Conservation (phyloP, 2,113 vertebrate genomes). For the Aptenodytes forsteri region DNA sequence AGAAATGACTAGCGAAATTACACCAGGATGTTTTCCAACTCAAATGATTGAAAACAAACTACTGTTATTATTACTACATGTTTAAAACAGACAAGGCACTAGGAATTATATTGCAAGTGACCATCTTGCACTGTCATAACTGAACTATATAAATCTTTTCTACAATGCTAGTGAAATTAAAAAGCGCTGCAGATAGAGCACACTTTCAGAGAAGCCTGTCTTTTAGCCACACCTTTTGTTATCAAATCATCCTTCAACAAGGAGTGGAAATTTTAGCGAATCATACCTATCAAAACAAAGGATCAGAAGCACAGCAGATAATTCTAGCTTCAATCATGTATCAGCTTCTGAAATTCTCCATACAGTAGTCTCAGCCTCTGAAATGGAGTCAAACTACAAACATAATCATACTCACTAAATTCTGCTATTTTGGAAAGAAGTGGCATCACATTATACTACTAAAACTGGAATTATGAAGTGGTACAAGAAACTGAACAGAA, state of each 20-base stretch:
- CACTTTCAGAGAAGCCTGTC: not conserved
- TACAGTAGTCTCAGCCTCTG: not conserved
- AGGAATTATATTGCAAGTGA: not conserved
- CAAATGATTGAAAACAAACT: not conserved
- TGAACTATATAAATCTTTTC: not conserved
- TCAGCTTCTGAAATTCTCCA: not conserved
- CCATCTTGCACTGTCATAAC: not conserved
- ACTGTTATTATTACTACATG: not conserved
- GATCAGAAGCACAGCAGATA: not conserved
- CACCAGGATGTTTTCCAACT: not conserved
- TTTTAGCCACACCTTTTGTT: not conserved
- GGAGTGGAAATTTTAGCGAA: not conserved
- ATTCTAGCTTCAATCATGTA: not conserved
- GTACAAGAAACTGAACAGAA: not conserved
- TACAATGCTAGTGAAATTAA: not conserved
- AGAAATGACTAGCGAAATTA: not conserved
- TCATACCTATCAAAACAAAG: not conserved
- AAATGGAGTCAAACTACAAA: slow-evolving; percentile 38
- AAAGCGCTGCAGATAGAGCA: not conserved
- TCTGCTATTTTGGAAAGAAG: not conserved
- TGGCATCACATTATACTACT: not conserved
- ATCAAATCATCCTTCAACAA: slow-evolving; percentile 10
- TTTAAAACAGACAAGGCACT: not conserved
- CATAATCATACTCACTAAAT: slow-evolving; percentile 30
- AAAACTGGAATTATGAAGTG: slow-evolving; percentile 32